Conservation (phyloP, 2,113 vertebrate genomes). For the Nerophis lumbriciformis region DNA sequence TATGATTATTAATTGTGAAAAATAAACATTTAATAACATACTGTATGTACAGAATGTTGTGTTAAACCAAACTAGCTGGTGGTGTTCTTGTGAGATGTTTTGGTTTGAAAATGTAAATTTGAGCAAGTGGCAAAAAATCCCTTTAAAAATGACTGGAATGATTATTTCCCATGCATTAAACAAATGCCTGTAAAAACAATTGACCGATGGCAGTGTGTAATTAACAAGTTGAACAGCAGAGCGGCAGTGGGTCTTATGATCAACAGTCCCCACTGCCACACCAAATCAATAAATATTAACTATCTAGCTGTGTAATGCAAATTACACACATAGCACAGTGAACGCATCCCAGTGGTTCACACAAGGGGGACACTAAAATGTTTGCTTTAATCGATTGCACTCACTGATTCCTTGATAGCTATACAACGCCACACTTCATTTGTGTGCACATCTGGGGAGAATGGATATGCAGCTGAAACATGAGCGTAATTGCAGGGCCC, state of each 20-base stretch:
- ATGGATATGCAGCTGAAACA: conserved; percentile 24
- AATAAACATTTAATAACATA: too few relatives aligned
- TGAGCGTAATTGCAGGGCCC: background rate
- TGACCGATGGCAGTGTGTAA: conserved; percentile 4
- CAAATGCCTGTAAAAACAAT: background rate
- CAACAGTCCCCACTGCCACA: conserved; percentile 20
- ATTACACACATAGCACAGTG: conserved; percentile 33
- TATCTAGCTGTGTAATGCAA: conserved; percentile 38
- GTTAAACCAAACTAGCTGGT: too few relatives aligned
- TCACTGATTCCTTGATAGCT: conserved; percentile 22
- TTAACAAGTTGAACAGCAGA: conserved; percentile 26
- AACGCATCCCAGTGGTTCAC: conserved; percentile 20
- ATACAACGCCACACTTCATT: conserved; percentile 25
- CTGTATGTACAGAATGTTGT: too few relatives aligned
- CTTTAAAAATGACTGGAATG: background rate
- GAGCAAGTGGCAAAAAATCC: too few relatives aligned
- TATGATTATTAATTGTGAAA: too few relatives aligned
- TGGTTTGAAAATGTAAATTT: too few relatives aligned
- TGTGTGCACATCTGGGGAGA: conserved; percentile 42
- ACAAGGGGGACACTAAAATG: conserved; percentile 18
- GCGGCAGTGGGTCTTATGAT: conserved; percentile 47
- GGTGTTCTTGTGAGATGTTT: too few relatives aligned
- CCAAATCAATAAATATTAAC: conserved; percentile 49
- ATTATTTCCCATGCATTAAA: too few relatives aligned
- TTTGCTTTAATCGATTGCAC: conserved; percentile 38